Base-by-base conservation (phyloP, 2,113 vertebrate genomes). In the Isichthys henryi region DNA sequence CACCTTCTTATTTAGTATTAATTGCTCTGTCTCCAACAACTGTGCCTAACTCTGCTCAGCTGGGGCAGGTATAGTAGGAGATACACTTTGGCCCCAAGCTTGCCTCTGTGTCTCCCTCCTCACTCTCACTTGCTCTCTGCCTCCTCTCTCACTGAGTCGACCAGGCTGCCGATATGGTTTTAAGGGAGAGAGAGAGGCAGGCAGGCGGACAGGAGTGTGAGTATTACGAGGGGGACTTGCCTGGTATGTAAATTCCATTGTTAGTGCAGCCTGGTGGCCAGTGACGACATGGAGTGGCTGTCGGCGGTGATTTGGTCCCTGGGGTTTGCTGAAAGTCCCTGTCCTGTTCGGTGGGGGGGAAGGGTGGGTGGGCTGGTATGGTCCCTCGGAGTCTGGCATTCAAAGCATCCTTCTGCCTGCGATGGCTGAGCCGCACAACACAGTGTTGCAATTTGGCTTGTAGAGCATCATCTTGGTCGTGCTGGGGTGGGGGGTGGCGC, bases 221-320 rank as follows among this genome's bases (percentile, higher is more conserved):
- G 90, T 91, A 88, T 91, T 92, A 93, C 92, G 91, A 1, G 88
- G 27, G 91, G 85, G 90, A 83, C 86, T 66, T 82, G 88, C 89
- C 88, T 92, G 92, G 92, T 92, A 94, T 94, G 94, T 90, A 94
- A 91, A 93, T 94, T 92, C 91, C 90, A 88, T 91, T 91, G 91
- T 94, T 93, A 93, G 91, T 21, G 89, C 85, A 39, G 89, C 88
- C 88, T 89, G 88, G 90, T 90, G 87, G 87, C 90, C 90, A 77
- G 48, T 70, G 45, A 90, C 89, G 62, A 92, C 92, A 94, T 93
- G 92, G 93, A 94, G 90, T 89, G 92, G 86, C 92, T 93, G 94
- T 92, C 92, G 88, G 74, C 85, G 62, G 86, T 84, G 90, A 83
- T 92, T 92, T 90, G 87, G 90, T 87, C 80, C 88, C 93, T 93